A percentile compares a stretch with the other conserved stretches of the same genome.
Evolutionary conservation across 2,113 vertebrate genomes (phyloP).

Genomic region (Strix uralensis): DNA sequence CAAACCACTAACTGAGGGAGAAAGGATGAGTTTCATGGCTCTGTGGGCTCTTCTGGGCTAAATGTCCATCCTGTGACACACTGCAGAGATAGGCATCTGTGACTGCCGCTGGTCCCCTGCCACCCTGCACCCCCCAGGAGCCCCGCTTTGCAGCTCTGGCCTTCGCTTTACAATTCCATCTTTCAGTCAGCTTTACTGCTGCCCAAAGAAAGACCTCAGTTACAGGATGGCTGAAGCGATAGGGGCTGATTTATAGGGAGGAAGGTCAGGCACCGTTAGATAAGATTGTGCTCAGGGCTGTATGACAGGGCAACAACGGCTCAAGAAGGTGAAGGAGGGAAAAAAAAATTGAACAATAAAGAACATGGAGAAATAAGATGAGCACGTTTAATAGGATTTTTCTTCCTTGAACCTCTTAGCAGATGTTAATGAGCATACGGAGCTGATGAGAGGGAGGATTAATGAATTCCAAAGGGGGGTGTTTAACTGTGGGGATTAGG

Average conservation of each 20-base stretch:
- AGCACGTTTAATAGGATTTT: slow-evolving; percentile 51
- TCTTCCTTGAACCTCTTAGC: slow-evolving; percentile 58
- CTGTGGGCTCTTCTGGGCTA: not conserved
- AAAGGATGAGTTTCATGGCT: not conserved
- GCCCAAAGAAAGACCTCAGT: not conserved
- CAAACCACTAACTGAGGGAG: not conserved
- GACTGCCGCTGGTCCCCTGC: not conserved
- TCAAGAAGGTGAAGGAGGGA: not conserved
- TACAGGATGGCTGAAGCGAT: not conserved
- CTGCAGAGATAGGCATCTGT: not conserved
- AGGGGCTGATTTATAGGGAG: not conserved
- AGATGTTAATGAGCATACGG: slow-evolving; percentile 43
- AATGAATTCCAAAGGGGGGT: slow-evolving; percentile 62
- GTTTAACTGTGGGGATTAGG: slow-evolving; percentile 61
- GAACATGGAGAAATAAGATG: slow-evolving; percentile 32
- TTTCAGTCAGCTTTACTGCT: not conserved
- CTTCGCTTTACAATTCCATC: not conserved
- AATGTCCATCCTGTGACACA: not conserved
- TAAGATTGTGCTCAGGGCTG: not conserved
- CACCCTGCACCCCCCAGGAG: not conserved
- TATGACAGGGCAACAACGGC: not conserved
- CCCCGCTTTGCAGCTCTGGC: not conserved
- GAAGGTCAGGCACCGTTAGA: not conserved
- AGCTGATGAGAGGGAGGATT: slow-evolving; percentile 59
- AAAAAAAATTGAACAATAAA: not conserved